Conservation (phyloP, 2,113 vertebrate species). For the Isichthys henryi region DNA sequence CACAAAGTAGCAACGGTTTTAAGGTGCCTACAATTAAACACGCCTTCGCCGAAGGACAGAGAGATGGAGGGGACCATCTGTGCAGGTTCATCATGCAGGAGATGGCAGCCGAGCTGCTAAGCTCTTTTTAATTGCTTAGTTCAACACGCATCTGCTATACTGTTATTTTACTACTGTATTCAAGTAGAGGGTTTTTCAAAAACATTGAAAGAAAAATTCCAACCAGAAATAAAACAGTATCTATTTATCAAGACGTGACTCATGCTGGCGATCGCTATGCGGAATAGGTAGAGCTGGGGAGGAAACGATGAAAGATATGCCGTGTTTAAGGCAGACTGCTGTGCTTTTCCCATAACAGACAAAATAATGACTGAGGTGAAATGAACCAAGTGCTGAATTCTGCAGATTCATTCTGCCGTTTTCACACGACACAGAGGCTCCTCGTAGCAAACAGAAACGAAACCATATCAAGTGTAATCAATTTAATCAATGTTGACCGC, state of each 20-base stretch:
- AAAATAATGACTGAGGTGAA: not conserved
- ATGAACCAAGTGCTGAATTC: not conserved
- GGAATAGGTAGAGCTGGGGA: not conserved
- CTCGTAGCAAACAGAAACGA: not conserved
- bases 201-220: not conserved
- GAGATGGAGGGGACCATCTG: not conserved
- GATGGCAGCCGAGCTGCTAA: not conserved
- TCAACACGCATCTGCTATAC: not conserved
- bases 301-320: not conserved
- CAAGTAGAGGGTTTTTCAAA: not conserved
- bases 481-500: not conserved
- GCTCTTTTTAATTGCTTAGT: slow-evolving; percentile 4
- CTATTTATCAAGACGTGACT: not conserved
- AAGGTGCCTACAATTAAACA: not conserved
- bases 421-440: not conserved
- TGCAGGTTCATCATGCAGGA: not conserved
- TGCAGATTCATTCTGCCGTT: not conserved
- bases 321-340: not conserved
- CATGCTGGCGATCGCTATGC: not conserved
- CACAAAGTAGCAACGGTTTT: not conserved
- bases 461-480: not conserved
- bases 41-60: not conserved
- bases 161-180: not conserved
- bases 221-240: not conserved
- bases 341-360: not conserved